These are phyloP conservation scores for Onychostoma macrolepis DNA, from an alignment of 2,113 vertebrate genomes.

Conservation along the genomic window DNA sequence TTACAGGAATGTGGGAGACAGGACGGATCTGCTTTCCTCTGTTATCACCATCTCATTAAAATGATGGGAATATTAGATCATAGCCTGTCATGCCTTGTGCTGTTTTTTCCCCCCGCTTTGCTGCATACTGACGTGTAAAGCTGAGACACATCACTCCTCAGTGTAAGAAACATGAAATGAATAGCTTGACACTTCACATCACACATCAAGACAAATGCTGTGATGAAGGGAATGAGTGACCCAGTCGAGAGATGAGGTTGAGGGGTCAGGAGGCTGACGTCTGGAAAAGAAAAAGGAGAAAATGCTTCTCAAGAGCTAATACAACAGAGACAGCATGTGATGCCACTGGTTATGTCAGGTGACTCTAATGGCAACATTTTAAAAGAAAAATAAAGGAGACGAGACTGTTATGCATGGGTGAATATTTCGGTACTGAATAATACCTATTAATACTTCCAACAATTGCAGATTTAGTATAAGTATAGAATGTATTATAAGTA, in stretches of 20 bases:
- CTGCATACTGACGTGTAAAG: neutral
- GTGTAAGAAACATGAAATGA: conserved; percentile 28
- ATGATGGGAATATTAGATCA: conserved; percentile 39
- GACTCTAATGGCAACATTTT: neutral
- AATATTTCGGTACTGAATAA: neutral
- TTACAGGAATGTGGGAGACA: conserved; percentile 32
- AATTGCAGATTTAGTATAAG: neutral
- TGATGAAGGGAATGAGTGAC: conserved; percentile 41
- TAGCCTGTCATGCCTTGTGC: conserved; percentile 14
- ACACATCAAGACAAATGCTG: conserved; percentile 27
- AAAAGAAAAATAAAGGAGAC: neutral
- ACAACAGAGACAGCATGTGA: conserved; percentile 4
- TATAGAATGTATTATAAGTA: neutral
- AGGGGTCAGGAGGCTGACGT: conserved; percentile 27
- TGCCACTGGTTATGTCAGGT: conserved; percentile 32
- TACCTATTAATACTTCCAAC: neutral
- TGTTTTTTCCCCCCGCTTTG: neutral
- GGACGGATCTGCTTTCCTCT: conserved; percentile 36
- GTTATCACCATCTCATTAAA: conserved; percentile 34
- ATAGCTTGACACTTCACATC: conserved; percentile 35
- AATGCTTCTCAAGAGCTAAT: conserved; percentile 12
- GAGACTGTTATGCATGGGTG: neutral
- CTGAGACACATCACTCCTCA: conserved; percentile 13
- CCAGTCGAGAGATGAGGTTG: conserved; percentile 45
- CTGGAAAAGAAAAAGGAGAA: conserved; percentile 3